Percentiles rank a stretch among this genome's conserved stretches.
Conservation (phyloP, 35 echinoderm and acorn worm genomes). For the Lytechinus variegatus region DNA sequence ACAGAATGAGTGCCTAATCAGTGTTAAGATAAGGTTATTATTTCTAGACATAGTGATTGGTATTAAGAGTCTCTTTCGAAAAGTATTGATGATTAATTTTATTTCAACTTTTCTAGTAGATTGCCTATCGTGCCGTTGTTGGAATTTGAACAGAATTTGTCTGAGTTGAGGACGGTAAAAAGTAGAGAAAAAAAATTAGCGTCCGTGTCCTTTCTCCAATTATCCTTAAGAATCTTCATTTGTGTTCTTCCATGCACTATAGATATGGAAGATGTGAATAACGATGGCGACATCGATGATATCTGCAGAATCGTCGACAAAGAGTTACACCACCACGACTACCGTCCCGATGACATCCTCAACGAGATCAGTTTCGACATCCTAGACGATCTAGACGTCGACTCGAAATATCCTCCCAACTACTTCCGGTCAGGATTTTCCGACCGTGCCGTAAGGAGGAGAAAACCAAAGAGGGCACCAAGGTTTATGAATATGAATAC, state of each 20-base stretch:
- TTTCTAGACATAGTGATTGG: too few relatives aligned
- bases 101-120: too few relatives aligned
- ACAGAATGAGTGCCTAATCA: too few relatives aligned
- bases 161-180: too few relatives aligned
- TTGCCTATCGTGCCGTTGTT: too few relatives aligned
- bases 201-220: too few relatives aligned
- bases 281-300: background rate
- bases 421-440: background rate
- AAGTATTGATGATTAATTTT: too few relatives aligned
- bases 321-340: background rate
- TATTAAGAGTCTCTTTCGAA: too few relatives aligned
- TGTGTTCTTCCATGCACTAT: background rate
- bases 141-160: too few relatives aligned
- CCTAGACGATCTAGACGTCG: slow-evolving; percentile 8
- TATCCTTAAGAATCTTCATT: background rate
- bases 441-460: background rate
- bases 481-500: background rate
- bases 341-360: background rate
- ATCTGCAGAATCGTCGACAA: background rate
- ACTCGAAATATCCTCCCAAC: slow-evolving; percentile 40
- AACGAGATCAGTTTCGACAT: slow-evolving; percentile 23
- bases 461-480: background rate
- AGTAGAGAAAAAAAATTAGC: too few relatives aligned
- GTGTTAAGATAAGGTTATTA: too few relatives aligned
- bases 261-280: background rate